Percentiles rank a stretch among this genome's conserved stretches.
Conservation (phyloP, 2,113 vertebrate species). For the Procavia capensis region DNA sequence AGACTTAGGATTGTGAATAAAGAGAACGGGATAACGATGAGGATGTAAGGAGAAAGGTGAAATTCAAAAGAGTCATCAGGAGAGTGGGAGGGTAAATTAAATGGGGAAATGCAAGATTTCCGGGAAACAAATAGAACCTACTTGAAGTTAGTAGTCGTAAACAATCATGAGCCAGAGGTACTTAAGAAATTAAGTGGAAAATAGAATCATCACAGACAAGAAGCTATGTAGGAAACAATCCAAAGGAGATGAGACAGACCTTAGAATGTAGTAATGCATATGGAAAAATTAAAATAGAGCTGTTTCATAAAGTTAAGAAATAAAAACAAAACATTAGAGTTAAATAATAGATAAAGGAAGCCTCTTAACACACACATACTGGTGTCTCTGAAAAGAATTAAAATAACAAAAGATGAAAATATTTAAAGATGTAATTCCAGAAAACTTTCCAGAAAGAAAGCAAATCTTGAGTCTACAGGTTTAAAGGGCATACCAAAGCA, state of each 20-base stretch:
- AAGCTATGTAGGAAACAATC: not conserved
- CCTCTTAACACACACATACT: fast-evolving
- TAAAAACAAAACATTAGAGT: too few relatives aligned
- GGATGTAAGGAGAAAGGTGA: not conserved
- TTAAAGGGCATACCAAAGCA: too few relatives aligned
- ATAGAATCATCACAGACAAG: fast-evolving
- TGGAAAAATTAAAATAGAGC: fast-evolving
- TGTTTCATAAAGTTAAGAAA: fast-evolving
- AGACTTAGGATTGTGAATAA: not conserved
- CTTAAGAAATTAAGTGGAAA: too few relatives aligned
- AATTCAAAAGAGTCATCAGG: not conserved
- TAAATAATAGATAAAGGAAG: too few relatives aligned
- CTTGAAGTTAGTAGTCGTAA: too few relatives aligned
- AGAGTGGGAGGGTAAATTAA: not conserved
- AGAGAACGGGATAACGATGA: not conserved
- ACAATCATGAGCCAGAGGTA: not conserved
- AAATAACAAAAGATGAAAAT: not conserved
- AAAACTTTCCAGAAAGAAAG: not conserved
- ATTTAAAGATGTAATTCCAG: not conserved
- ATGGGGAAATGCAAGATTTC: not conserved
- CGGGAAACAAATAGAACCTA: fast-evolving
- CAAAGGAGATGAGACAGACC: not conserved
- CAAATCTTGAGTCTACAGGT: too few relatives aligned
- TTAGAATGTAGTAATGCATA: fast-evolving
- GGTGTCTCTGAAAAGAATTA: not conserved